Evolutionary conservation across 1,140 invertebrate genomes (phyloP), one percentile per base, ranked within the genome.

Genomic region (Hestina assimilis): DNA sequence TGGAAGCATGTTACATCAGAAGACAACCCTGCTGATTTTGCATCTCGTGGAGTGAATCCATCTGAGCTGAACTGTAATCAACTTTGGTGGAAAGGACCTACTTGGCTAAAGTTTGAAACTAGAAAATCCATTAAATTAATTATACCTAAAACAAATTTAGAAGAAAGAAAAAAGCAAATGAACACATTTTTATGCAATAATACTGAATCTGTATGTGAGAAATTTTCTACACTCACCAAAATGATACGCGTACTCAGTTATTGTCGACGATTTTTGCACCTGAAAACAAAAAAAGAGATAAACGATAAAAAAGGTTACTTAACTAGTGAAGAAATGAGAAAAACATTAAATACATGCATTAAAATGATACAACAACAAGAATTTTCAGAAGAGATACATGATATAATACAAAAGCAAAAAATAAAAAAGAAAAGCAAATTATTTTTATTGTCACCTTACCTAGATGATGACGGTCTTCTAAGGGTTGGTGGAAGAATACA

Each of bases 11-110:
- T 47, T 41, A 14, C 5, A 3, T 40, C 42, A 3, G 7, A 20
- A 28, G 9, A 56, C 1, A 56, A 56, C 20, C 53, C 53, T n/a
- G 53, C 53, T 6, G 53, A 56, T 26, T 17, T 14, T 11, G 53
- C 53, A 9, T 56, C 53, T 8, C 19, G 43, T 3, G 53, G 53
- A 2, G 3, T 26, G 1, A 1, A 9, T 19, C 29, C 42, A n/a
- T 17, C 19, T 12, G 29, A 28, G 2, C 5, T 56, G 8, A 9
- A 19, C 20, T 7, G 17, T 12, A 23, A 24, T 38, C 15, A 26
- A 3, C 20, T 56, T 9, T 56, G 53, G 53, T 46, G 11, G 19
- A 14, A 26, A 9, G 42, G 53, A 5, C 33, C 53, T n/a, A 15
- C n/a, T 15, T 51, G 35, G 12, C 33, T 51, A 7, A 23, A 14